phyloP scores from a whole-genome alignment of 1,140 invertebrate genomes.

The Brachionus calyciflorus region DNA sequence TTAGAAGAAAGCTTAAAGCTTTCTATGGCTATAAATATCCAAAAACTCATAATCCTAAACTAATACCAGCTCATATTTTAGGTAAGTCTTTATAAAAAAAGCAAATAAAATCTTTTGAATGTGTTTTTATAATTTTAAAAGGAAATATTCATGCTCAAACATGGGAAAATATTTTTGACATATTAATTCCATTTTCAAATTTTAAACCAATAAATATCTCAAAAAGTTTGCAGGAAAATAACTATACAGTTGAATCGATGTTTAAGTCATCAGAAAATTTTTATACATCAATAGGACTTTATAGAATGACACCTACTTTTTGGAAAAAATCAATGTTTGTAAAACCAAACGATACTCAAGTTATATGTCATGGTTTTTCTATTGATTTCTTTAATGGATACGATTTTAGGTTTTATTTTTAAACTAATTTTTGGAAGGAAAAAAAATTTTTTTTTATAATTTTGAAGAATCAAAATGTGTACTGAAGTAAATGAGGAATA shows the following conservation, averaged over 20 bases:
- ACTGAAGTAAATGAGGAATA: constrained; percentile 72
- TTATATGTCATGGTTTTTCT: constrained; percentile 81
- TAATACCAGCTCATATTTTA: constrained; percentile 80
- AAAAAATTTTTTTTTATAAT: too few species aligned
- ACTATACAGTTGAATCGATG: constrained; percentile 43
- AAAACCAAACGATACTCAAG: constrained; percentile 63
- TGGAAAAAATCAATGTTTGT: constrained; percentile 64
- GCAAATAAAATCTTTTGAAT: too few species aligned
- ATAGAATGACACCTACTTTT: constrained; percentile 70
- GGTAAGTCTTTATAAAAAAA: too few species aligned
- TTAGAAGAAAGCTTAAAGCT: constrained; percentile 51
- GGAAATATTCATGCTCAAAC: constrained; percentile 91
- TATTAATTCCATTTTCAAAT: constrained; percentile 73
- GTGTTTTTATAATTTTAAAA: too few species aligned
- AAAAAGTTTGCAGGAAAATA: constrained; percentile 47
- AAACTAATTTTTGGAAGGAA: too few species aligned
- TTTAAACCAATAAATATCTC: constrained; percentile 72
- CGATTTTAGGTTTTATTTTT: constrained; percentile 66
- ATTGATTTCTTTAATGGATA: constrained; percentile 78
- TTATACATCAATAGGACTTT: constrained; percentile 78
- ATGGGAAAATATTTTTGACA: constrained; percentile 79
- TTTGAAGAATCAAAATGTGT: constrained; percentile 77
- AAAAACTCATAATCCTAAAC: constrained; percentile 60
- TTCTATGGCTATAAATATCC: constrained; percentile 51
- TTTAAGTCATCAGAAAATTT: constrained; percentile 77